Conservation (phyloP, 2,797 vertebrate genomes). For the Crocodylus rhombifer region DNA sequence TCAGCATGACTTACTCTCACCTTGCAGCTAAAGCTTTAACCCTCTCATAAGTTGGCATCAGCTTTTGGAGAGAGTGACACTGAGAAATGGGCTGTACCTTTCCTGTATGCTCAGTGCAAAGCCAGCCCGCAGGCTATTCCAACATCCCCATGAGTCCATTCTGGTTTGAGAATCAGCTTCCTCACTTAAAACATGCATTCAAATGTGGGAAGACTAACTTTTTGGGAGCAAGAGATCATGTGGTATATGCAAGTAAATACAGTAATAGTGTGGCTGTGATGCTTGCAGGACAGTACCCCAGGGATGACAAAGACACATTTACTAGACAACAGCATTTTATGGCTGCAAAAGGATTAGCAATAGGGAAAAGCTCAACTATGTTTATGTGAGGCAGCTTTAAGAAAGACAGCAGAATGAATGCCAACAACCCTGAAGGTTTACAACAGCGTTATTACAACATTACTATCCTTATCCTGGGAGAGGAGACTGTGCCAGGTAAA, state of each 20-base stretch:
- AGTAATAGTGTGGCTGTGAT: not conserved
- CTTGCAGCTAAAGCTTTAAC: no score
- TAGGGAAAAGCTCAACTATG: not conserved
- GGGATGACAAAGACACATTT: not conserved
- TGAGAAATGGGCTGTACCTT: no score
- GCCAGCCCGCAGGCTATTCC: no score
- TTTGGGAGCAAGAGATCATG: no score
- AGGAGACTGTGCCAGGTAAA: not conserved
- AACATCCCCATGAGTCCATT: no score
- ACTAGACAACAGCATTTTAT: rapidly evolving
- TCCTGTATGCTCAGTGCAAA: no score
- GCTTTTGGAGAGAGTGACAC: no score
- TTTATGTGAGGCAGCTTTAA: not conserved
- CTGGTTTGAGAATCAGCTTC: no score
- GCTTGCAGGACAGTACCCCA: not conserved
- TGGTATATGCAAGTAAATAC: not conserved
- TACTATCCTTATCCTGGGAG: not conserved
- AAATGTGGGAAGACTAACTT: no score
- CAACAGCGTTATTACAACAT: not conserved
- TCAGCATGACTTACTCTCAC: no score
- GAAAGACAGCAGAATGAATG: not conserved
- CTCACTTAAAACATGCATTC: no score
- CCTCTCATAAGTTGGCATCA: no score
- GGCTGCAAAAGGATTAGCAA: not conserved
- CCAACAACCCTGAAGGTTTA: not conserved